phyloP scores from a whole-genome alignment of 2,888 invertebrate genomes.

The Drosophila neonasuta region DNA sequence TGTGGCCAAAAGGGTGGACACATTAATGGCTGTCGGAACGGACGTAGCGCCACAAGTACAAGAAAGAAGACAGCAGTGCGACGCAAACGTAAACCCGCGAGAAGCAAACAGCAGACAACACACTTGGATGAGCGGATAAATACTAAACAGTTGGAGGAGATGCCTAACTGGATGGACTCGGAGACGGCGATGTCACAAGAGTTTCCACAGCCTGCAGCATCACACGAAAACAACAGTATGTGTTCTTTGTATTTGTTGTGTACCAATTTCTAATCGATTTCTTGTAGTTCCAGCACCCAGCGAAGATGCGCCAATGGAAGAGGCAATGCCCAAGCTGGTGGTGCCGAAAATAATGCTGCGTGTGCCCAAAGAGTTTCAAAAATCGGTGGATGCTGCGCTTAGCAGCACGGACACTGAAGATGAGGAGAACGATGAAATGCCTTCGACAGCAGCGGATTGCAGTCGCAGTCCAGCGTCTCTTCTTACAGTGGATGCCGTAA shows the following conservation, averaged over 20 bases:
- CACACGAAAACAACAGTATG: conserved; percentile 57
- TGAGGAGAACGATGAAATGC: conserved; percentile 60
- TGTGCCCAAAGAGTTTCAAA: conserved; percentile 85
- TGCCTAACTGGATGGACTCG: conserved; percentile 1
- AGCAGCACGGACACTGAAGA: conserved; percentile 81
- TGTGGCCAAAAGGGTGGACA: conserved; percentile 81
- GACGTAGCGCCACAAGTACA: conserved; percentile 27
- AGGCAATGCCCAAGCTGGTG: conserved; percentile 71
- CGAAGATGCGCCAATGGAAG: conserved; percentile 25
- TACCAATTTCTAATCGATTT: conserved; percentile 2
- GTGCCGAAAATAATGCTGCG: conserved; percentile 88
- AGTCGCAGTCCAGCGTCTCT: conserved; percentile 1
- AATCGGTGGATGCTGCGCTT: conserved; percentile 80
- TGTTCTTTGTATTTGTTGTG: fast-evolving
- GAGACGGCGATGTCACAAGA: conserved; percentile 1
- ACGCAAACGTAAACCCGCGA: conserved; percentile 30
- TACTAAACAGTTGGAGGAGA: conserved; percentile 4
- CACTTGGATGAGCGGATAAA: conserved; percentile 6
- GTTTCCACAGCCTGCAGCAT: conserved; percentile 1
- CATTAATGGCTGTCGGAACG: conserved; percentile 78
- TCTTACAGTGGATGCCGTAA: conserved; percentile 47
- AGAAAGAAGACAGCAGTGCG: conserved; percentile 32
- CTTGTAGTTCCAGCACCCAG: conserved; percentile 49
- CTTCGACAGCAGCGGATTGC: conserved; percentile 8
- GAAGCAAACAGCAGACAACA: conserved; percentile 13